Evolutionary conservation across 2,113 vertebrate species (phyloP).

Genomic region (Lichenostomus cassidix): DNA sequence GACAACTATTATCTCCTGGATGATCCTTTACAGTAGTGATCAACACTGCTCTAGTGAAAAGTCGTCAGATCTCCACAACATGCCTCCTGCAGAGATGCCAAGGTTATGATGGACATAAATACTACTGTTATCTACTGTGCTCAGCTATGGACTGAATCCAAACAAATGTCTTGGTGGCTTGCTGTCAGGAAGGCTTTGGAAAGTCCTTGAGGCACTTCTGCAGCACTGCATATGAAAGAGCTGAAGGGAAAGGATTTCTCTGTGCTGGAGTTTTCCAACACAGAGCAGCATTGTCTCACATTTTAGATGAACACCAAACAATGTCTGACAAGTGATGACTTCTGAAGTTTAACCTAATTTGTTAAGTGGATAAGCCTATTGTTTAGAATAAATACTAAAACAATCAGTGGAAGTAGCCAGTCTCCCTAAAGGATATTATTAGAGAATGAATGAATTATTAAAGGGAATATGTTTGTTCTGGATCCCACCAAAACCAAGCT

Average conservation of each 20-base stretch:
- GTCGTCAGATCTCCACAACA: neutral
- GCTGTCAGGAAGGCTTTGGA: neutral
- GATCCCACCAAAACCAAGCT: neutral
- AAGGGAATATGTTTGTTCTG: neutral
- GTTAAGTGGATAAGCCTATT: neutral
- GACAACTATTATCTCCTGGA: neutral
- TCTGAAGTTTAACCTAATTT: neutral
- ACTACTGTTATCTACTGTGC: neutral
- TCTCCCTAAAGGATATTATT: neutral
- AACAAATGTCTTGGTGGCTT: neutral
- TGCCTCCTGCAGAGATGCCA: neutral
- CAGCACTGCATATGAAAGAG: neutral
- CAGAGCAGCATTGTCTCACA: neutral
- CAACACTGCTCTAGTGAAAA: neutral
- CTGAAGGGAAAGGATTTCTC: neutral
- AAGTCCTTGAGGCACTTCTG: neutral
- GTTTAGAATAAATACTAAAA: constrained; percentile 12
- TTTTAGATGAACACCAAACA: neutral
- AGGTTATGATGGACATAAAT: neutral
- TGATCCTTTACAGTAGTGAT: neutral
- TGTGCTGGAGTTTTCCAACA: neutral
- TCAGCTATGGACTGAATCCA: neutral
- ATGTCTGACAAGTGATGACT: neutral
- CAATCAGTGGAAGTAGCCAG: neutral
- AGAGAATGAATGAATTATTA: constrained; percentile 6